Evolutionary conservation across 2,888 invertebrate genomes (phyloP), one percentile per base, ranked within the genome.

Genomic region (Leucania comma): DNA sequence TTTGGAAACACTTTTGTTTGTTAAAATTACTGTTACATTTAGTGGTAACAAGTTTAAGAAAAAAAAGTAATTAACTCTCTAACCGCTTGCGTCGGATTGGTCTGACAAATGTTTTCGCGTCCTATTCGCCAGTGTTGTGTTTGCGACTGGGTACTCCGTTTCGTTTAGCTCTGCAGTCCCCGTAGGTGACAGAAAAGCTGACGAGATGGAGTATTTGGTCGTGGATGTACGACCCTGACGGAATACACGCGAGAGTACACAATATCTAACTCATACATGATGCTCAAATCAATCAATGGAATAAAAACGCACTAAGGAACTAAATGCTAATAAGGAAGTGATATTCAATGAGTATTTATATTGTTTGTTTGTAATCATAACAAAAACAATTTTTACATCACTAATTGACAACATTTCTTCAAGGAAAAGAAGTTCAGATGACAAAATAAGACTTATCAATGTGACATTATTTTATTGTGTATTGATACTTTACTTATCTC

Each of bases 321-420:
- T 58, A 2, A 24, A 22, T 6, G 17, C 12, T n/a, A 35, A 75
- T 65, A n/a, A 54, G 29, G 46, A 75, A 73, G 20, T 62, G 50
- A 58, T 26, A 50, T 10, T 35, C 12, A 35, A 22, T 24, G 5
- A 5, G 42, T 24, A 35, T 38, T 60, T 64, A n/a, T 57, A 54
- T 59, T 50, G 50, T 72, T 42, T 22, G n/a, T 22, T 32, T 24
- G 26, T 22, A 51, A 68, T 42, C 58, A 38, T 14, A 17, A 59
- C 53, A 69, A 73, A 58, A 61, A 61, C 60, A 51, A n/a, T 14
- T 24, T 57, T 69, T 69, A 76, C 77, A 69, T 35, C 46, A 71
- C 26, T 71, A 3, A 63, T 24, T 42, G 4, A 63, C 32, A 53
- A 4, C 14, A 24, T 74, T 53, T 64, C 10, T 53, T 35, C 3